Percentiles rank a stretch among this genome's conserved stretches.
phyloP scores from a whole-genome alignment of 2,113 vertebrate genomes.

The Oryzias woworae region DNA sequence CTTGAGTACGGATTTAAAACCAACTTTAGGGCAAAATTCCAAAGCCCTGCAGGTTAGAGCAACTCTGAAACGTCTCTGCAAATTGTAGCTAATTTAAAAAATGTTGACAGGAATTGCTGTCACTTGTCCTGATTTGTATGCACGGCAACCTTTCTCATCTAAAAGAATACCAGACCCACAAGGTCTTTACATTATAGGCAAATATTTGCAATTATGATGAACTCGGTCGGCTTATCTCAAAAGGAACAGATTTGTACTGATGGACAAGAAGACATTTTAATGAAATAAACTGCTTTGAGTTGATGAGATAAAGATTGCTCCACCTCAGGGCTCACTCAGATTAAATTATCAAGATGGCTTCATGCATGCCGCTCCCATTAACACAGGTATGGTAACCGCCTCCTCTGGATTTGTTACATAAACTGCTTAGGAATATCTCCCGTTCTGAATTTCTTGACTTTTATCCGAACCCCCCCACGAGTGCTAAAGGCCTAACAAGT shows the following conservation, averaged over 20 bases:
- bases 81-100: constrained; percentile 62
- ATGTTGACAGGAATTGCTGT: constrained; percentile 70
- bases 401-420: constrained; percentile 28
- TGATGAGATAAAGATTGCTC: constrained; percentile 76
- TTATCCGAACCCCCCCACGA: constrained; percentile 1
- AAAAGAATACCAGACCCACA: constrained; percentile 67
- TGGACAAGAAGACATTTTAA: constrained; percentile 74
- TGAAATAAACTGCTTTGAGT: constrained; percentile 74
- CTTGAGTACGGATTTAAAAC: constrained; percentile 17
- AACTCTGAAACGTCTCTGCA: constrained; percentile 53
- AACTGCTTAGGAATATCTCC: constrained; percentile 20
- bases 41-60: constrained; percentile 48
- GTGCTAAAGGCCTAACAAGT: constrained; percentile 18
- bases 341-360: constrained; percentile 74
- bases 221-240: constrained; percentile 71
- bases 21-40: constrained; percentile 26
- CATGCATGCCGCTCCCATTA: constrained; percentile 56
- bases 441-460: constrained; percentile 12
- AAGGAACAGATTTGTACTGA: constrained; percentile 71
- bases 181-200: constrained; percentile 72
- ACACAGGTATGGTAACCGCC: constrained; percentile 55
- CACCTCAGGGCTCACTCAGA: constrained; percentile 73
- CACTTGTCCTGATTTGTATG: constrained; percentile 70
- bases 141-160: constrained; percentile 68
- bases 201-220: constrained; percentile 81